Percentiles rank a stretch among this genome's conserved stretches.
Conservation (phyloP, 2,113 vertebrate species). For the Hyaena hyaena region DNA sequence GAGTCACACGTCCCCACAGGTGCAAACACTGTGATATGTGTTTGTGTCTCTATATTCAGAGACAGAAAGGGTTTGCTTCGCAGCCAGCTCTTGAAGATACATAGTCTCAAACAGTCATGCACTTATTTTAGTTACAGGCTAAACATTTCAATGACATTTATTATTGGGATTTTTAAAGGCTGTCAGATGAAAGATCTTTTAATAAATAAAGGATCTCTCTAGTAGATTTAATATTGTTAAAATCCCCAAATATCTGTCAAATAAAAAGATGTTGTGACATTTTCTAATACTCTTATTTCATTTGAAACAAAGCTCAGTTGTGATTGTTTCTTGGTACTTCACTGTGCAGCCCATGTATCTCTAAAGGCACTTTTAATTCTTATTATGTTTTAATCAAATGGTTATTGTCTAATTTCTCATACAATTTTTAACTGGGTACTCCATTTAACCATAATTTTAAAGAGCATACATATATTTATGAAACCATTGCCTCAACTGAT, state of each 20-base stretch:
- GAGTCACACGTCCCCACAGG: accelerated
- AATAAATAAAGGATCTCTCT: constrained; percentile 72
- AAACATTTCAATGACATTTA: constrained; percentile 65
- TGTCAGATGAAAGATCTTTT: constrained; percentile 56
- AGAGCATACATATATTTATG: constrained; percentile 61
- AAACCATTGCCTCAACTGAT: constrained; percentile 63
- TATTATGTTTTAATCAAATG: background rate
- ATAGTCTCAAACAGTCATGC: background rate
- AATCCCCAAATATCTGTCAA: constrained; percentile 59
- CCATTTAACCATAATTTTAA: background rate
- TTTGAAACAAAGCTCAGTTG: background rate
- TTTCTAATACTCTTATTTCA: background rate
- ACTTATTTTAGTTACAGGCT: constrained; percentile 18
- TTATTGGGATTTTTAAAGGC: constrained; percentile 54
- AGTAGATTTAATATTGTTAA: constrained; percentile 66
- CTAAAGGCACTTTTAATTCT: background rate
- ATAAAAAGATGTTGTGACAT: constrained; percentile 43
- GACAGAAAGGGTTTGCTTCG: background rate
- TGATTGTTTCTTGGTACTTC: background rate
- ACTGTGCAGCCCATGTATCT: background rate
- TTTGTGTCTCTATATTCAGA: background rate
- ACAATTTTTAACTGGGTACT: background rate
- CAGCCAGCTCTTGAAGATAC: background rate
- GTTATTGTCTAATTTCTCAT: background rate
- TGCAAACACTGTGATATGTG: background rate